Base-by-base conservation (phyloP, 2,888 invertebrate genomes). In the Platycnemis pennipes region DNA sequence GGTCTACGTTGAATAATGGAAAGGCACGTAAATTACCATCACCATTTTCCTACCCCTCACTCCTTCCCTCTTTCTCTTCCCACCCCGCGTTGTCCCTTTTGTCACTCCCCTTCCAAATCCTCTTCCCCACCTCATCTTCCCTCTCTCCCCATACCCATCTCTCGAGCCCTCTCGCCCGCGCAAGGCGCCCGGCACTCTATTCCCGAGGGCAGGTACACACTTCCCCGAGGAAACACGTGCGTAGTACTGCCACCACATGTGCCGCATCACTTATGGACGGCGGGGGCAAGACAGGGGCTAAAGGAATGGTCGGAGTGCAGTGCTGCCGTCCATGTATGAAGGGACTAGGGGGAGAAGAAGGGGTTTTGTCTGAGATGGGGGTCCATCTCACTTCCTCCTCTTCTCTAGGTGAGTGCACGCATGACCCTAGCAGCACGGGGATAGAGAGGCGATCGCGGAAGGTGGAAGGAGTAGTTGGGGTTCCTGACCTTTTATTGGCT, bases 1-100 rank as follows among this genome's bases (percentile, higher is more conserved):
- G 19, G 5, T 8, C 77, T 77, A 37, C 77, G 77, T 37, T 77
- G 77, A 77, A 77, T 77, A 77, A 77, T 77, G 77, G 77, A 77
- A 37, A 77, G 77, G 77, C 31, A 77, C 13, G 77, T 37, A 77
- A 77, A 77, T 37, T 77, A 77, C 77, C 77, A 37, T 37, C 77
- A 37, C 77, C 77, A 77, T 77, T 77, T 37, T 3, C 37, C 37
- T 37, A 37, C 77, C 11, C 77, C 26, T 13, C 77, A 31, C 4
- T 37, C 37, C 37, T 0, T 31, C 13, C 69, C 31, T 69, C 69
- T 31, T 22, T 69, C 69, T 69, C 31, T 69, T 69, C 31, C 3
- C 22, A 7, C 0, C n/a, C 69, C 31, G 3, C 56, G 69, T 7
- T 7, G 31, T 13, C 69, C 31, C 31, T 69, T 69, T 69, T 69